phyloP scores from a whole-genome alignment of 2,888 invertebrate genomes.

The Andrena chrysosceles region DNA sequence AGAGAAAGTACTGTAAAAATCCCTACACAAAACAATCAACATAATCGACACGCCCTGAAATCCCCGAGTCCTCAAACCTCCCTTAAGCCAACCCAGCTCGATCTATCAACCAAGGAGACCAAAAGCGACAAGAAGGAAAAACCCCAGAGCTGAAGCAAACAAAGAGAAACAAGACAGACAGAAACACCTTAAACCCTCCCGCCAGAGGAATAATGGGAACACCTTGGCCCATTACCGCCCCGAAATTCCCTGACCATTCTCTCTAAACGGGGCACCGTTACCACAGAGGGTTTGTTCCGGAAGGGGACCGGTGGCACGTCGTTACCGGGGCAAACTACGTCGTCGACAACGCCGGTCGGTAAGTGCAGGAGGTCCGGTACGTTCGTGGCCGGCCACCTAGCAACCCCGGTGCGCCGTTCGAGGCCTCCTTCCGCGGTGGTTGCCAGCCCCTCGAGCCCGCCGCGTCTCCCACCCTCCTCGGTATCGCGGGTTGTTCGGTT shows the following conservation, averaged over 20 bases:
- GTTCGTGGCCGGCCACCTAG: constrained; percentile 71
- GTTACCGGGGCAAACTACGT: constrained; percentile 78
- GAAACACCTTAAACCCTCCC: not conserved
- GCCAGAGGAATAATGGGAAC: constrained; percentile 51
- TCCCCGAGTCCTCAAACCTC: not conserved
- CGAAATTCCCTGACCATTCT: constrained; percentile 66
- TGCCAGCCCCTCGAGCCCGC: constrained; percentile 1
- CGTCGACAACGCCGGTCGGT: constrained; percentile 78
- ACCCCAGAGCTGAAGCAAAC: no score
- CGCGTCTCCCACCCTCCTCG: no score
- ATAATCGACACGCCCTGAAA: no score
- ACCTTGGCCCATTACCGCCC: constrained; percentile 56
- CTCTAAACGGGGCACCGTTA: constrained; percentile 65
- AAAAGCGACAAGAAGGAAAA: not conserved
- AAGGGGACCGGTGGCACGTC: constrained; percentile 75
- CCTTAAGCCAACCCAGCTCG: not conserved
- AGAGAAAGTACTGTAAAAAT: no score
- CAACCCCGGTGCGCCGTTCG: constrained; percentile 63
- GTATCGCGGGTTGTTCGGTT: not conserved
- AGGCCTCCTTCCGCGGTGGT: not conserved
- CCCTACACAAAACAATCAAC: no score
- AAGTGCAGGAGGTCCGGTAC: constrained; percentile 73
- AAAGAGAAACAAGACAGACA: not conserved
- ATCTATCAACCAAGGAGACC: no score
- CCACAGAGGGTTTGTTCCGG: constrained; percentile 75